Evolutionary conservation across 1,140 invertebrate species (phyloP).

Genomic region (Daktulosphaira vitifoliae): DNA sequence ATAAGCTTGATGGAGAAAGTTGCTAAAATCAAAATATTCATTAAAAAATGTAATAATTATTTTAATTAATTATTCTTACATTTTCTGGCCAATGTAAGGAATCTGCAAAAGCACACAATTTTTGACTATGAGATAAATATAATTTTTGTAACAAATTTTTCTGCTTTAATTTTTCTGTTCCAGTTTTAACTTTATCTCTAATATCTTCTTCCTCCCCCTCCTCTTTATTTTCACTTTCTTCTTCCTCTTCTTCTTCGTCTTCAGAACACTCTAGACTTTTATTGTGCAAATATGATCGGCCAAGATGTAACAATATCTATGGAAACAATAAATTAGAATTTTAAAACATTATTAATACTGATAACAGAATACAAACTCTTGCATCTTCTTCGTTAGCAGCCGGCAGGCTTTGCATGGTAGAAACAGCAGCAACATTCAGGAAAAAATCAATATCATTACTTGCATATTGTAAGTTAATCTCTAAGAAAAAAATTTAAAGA

Average conservation of each 20-base stretch:
- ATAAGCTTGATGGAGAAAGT: conserved; percentile 14
- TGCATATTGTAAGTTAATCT: not conserved
- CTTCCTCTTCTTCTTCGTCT: conserved; percentile 34
- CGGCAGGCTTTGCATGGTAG: not conserved
- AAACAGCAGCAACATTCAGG: not conserved
- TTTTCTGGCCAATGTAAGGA: conserved; percentile 9
- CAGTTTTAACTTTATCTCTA: not conserved
- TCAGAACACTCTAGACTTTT: not conserved
- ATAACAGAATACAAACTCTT: not conserved
- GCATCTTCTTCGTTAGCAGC: not conserved
- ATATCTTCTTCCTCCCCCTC: conserved; percentile 33
- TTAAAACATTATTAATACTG: not conserved
- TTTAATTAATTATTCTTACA: not conserved
- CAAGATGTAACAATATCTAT: conserved; percentile 7
- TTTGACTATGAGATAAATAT: not conserved
- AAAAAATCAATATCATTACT: not conserved
- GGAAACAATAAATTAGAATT: not conserved
- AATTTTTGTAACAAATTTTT: conserved; percentile 8
- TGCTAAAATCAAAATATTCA: conserved; percentile 1
- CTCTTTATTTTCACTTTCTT: conserved; percentile 34
- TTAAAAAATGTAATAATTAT: not conserved
- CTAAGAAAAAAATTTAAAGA: no score
- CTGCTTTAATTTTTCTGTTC: not conserved
- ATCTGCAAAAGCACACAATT: not conserved
- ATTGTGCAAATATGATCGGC: not conserved